Conservation (phyloP, 2,797 vertebrate species). For the Danio choprae region DNA sequence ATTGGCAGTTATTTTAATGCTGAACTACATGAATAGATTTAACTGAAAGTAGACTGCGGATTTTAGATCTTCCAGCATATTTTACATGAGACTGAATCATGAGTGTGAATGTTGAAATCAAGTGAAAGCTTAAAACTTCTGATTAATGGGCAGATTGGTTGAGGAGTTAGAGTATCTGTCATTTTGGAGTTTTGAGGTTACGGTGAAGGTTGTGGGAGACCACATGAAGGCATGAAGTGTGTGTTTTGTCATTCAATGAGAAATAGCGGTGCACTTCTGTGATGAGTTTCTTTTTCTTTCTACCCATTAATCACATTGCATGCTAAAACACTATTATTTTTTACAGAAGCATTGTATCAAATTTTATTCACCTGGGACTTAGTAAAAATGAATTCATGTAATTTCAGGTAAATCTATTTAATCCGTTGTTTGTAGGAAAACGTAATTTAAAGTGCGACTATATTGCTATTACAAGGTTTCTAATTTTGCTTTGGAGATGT, state of each 20-base stretch:
- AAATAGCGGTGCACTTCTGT: not conserved
- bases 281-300: not conserved
- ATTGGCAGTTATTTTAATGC: not conserved
- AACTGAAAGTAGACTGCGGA: not conserved
- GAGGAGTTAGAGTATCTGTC: not conserved
- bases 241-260: slow-evolving; percentile 10
- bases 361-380: too few species aligned
- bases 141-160: not conserved
- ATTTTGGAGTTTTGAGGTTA: slow-evolving; percentile 10
- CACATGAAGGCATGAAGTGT: not conserved
- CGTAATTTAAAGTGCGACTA: too few species aligned
- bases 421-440: too few species aligned
- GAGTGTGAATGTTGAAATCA: not conserved
- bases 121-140: not conserved
- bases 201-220: not conserved
- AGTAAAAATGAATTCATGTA: too few species aligned
- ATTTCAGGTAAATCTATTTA: too few species aligned
- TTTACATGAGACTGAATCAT: not conserved
- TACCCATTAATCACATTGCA: not conserved
- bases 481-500: too few species aligned
- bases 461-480: too few species aligned
- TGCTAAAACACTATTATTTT: too few species aligned
- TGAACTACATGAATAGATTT: not conserved
- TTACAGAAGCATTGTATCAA: too few species aligned
- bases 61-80: not conserved